These are phyloP conservation scores for Melipona beecheii DNA, from an alignment of 2,888 invertebrate genomes.

Conservation along the genomic window DNA sequence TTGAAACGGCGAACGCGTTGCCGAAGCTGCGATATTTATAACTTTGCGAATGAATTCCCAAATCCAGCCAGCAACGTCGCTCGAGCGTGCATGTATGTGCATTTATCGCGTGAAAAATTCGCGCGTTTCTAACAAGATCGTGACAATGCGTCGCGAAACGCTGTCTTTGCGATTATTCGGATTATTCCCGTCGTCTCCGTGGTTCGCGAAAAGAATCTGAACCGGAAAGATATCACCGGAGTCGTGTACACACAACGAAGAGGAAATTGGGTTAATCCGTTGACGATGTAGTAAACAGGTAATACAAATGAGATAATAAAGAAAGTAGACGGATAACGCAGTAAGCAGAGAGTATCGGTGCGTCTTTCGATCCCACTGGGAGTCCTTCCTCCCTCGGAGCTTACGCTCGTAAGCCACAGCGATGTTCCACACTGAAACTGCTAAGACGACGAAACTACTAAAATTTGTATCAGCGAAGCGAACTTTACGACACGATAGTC, in stretches of 20 bases:
- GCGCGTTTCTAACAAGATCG: conserved; percentile 31
- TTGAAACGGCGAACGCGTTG: not conserved
- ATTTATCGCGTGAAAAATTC: not conserved
- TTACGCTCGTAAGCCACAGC: too few relatives aligned
- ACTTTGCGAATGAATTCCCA: conserved; percentile 1
- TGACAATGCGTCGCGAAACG: not conserved
- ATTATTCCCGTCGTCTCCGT: too few relatives aligned
- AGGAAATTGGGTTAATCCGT: not conserved
- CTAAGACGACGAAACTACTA: too few relatives aligned
- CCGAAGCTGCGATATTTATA: not conserved
- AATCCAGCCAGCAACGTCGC: not conserved
- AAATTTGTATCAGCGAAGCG: too few relatives aligned
- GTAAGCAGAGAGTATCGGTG: too few relatives aligned
- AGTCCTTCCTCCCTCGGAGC: too few relatives aligned
- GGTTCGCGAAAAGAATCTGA: too few relatives aligned
- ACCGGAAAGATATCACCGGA: not conserved
- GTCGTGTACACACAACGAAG: not conserved
- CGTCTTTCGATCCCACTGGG: too few relatives aligned
- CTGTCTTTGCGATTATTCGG: conserved; percentile 15
- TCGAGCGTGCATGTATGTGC: not conserved
- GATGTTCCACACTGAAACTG: too few relatives aligned
- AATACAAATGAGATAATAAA: too few relatives aligned
- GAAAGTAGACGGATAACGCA: too few relatives aligned
- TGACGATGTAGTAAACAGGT: not conserved
- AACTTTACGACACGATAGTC: too few relatives aligned